Evolutionary conservation across 2,888 invertebrate genomes (phyloP).

Genomic region (Trissolcus brochymenae): DNA sequence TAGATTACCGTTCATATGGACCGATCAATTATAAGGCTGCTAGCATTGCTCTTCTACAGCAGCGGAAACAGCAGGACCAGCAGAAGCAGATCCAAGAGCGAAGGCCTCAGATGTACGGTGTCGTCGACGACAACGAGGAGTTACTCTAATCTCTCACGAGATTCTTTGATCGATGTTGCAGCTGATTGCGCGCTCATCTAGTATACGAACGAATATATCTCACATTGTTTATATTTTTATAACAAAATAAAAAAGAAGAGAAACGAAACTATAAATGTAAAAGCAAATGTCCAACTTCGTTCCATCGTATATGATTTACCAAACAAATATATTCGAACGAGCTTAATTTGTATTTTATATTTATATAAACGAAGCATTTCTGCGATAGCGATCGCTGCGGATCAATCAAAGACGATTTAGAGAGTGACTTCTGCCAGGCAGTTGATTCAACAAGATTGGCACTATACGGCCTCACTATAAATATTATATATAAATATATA

Average conservation of each 20-base stretch:
- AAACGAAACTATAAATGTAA: not conserved
- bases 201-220: not conserved
- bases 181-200: constrained; percentile 18
- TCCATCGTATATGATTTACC: not conserved
- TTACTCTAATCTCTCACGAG: constrained; percentile 65
- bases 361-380: not conserved
- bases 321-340: not conserved
- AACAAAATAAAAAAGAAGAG: not conserved
- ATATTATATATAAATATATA: constrained; percentile 55
- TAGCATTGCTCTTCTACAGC: constrained; percentile 79
- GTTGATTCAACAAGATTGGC: constrained; percentile 58
- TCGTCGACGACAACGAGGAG: constrained; percentile 74
- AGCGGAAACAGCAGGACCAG: constrained; percentile 65
- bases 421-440: constrained; percentile 60
- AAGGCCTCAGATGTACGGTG: constrained; percentile 74
- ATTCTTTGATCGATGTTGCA: constrained; percentile 51
- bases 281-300: not conserved
- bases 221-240: constrained; percentile 16
- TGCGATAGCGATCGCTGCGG: constrained; percentile 22
- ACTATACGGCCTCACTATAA: constrained; percentile 58
- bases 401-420: constrained; percentile 43
- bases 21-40: constrained; percentile 95
- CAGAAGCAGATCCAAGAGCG: constrained; percentile 64
- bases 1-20: constrained; percentile 92
- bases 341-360: not conserved